Evolutionary conservation across 2,113 vertebrate genomes (phyloP).

Genomic region (Rhabdomys dilectus): DNA sequence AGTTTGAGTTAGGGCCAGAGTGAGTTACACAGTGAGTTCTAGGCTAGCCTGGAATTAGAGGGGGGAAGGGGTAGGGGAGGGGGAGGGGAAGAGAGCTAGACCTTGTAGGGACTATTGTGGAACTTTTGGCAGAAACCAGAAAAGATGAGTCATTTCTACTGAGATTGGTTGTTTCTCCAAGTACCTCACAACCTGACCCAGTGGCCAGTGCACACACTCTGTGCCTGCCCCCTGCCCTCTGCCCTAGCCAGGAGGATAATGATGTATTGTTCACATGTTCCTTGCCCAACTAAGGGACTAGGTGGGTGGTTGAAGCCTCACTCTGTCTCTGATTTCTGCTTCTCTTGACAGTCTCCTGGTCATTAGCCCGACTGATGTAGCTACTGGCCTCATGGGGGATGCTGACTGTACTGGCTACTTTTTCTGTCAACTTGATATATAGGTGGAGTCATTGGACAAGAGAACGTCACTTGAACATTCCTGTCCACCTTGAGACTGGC

Average conservation of each 20-base stretch:
- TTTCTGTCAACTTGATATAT: not conserved
- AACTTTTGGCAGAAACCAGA: not conserved
- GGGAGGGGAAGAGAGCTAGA: too few relatives aligned
- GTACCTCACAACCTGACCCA: not conserved
- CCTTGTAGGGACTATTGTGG: too few relatives aligned
- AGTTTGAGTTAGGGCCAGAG: not conserved
- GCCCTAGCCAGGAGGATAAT: not conserved
- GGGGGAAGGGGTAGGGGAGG: too few relatives aligned
- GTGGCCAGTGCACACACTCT: not conserved
- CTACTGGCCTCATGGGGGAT: not conserved
- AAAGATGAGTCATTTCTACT: not conserved
- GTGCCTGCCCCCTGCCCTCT: not conserved
- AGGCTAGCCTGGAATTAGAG: not conserved
- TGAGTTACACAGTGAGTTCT: not conserved
- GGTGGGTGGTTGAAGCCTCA: not conserved
- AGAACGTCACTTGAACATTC: not conserved
- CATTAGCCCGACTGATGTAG: not conserved
- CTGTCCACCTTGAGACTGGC: not conserved
- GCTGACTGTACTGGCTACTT: too few relatives aligned
- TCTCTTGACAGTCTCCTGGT: too few relatives aligned
- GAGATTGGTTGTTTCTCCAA: not conserved
- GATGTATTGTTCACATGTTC: not conserved
- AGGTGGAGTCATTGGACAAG: not conserved
- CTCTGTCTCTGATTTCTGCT: not conserved
- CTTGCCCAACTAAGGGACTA: not conserved